Evolutionary conservation across 2,888 invertebrate species (phyloP), one percentile per base, ranked within the genome.

Genomic region (Fragum fragum): DNA sequence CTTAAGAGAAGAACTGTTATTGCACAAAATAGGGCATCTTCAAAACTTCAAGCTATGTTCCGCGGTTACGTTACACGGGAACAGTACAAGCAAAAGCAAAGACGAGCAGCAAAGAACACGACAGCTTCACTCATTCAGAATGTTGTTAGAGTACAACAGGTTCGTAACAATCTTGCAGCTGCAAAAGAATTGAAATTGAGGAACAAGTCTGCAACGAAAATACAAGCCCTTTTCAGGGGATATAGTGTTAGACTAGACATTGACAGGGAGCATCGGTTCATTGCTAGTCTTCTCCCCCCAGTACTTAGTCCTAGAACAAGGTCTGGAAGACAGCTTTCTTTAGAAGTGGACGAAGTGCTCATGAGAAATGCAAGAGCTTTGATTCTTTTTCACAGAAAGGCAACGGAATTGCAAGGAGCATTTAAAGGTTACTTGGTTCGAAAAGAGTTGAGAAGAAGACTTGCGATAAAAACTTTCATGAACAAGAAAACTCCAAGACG

Each of bases 161-260:
- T 29, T 14, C 74, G 77, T 47, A 52, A 73, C 29, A 52, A 21
- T 14, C 69, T 77, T 2, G 55, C 39, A 39, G 36, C 29, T n/a
- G 63, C 23, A n/a, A 52, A 36, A 47, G 32, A 29, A 23, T 53
- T 71, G 18, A 32, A 23, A n/a, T 36, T 73, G 14, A 69, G 72
- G 63, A 69, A 82, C 66, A 39, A 55, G 9, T 68, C 80, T 26
- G 85, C 82, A 14, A 53, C 63, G 1, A 85, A 78, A 63, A 85
- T 85, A 70, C 85, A 85, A 57, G 66, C 72, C n/a, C 26, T 81
- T 14, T 85, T 68, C 42, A 71, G 81, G 29, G 85, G 85, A n/a
- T 85, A 81, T 32, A 71, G 74, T 21, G 61, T 55, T 0, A 76
- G 85, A 59, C 39, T 73, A 23, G 79, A 76, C 3, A 21, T 81